These are phyloP conservation scores for Odontothrips loti DNA, from an alignment of 2,888 invertebrate species.

Conservation along the genomic window DNA sequence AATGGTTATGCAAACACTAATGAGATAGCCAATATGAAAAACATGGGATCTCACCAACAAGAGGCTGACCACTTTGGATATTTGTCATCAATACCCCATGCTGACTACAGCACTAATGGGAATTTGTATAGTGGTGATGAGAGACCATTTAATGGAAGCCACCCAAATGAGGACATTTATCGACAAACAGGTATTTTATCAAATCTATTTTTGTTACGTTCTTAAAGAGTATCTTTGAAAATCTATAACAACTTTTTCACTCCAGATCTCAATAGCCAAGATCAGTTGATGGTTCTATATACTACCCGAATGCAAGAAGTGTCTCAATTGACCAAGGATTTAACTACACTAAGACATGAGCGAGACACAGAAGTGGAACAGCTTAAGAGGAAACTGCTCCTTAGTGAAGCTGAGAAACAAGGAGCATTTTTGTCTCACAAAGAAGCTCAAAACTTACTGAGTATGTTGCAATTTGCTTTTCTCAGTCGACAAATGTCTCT, in stretches of 20 bases:
- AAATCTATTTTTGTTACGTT: background rate
- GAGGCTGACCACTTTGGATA: background rate
- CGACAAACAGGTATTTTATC: background rate
- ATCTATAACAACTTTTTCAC: background rate
- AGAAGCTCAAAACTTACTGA: background rate
- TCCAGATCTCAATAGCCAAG: conserved; percentile 14
- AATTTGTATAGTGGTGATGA: background rate
- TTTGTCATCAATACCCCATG: background rate
- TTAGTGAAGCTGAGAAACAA: conserved; percentile 3
- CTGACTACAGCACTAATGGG: background rate
- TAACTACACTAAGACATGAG: background rate
- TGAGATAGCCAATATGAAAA: background rate
- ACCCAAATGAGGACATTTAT: background rate
- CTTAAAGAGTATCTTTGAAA: background rate
- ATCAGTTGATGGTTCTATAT: background rate
- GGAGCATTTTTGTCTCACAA: conserved; percentile 1
- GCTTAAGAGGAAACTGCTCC: background rate
- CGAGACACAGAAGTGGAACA: conserved; percentile 1
- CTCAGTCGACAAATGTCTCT: background rate
- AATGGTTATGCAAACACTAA: background rate
- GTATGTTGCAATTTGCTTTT: background rate
- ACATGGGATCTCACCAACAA: background rate
- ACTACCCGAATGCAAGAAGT: background rate
- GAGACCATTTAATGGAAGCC: background rate
- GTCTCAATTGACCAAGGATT: background rate